Evolutionary conservation across 2,797 vertebrate species (phyloP), one percentile per base, ranked within the genome.

Genomic region (Taenioides sp.): DNA sequence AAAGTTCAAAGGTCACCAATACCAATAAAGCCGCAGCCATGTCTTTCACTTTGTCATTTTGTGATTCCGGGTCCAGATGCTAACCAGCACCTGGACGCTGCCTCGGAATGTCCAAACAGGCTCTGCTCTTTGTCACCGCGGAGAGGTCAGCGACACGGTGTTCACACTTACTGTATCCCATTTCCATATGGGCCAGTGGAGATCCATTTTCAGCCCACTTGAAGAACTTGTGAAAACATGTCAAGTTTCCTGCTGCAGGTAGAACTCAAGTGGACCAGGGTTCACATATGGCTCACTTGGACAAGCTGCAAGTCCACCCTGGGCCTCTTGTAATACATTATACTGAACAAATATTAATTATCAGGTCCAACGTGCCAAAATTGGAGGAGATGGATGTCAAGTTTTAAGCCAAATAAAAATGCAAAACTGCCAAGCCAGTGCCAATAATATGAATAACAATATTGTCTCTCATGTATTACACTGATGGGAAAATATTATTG

Each of bases 91-190:
- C 73, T 20, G 43, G 65, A 73, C 63, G 58, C 49, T 69, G 75
- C 64, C 67, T 70, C 49, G 18, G 23, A 27, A 78, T 20, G 49
- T 73, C 67, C 43, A 31, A 17, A 12, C 20, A 50, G 50, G 5
- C 50, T 57, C 82, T 69, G 74, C 54, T 65, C 70, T 65, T 2
- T 74, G 68, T 81, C 80, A 62, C 70, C 25, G 5, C 68, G 34
- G 20, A 54, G 63, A 72, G 80, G 86, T 80, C 82, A 69, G 70
- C 63, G 34, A 4, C 84, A 73, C 63, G 50, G 25, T 84, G 85
- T 80, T 87, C 76, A 75, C 87, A 78, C 84, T 76, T 73, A 57
- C 77, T 83, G 75, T 57, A 73, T 71, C 65, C 68, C 70, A 74
- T 76, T 79, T 55, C 80, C 80, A 77, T 74, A 75, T 80, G 70